phyloP scores from a whole-genome alignment of 1,140 invertebrate species.

The Oscheius sp. region DNA sequence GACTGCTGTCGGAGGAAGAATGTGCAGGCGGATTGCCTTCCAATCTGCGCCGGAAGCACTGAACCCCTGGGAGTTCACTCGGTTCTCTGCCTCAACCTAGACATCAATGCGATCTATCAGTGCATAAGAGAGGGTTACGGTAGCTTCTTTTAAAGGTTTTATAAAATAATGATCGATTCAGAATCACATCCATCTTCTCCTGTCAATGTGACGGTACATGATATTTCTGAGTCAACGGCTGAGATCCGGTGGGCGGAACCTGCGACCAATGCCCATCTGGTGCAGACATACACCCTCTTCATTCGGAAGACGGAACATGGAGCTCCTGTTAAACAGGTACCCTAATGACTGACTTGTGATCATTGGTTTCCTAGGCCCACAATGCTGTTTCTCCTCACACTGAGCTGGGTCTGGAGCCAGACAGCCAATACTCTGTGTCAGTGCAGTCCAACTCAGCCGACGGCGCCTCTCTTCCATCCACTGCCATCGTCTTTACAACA shows the following conservation, averaged over 20 bases:
- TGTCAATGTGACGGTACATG: constrained; percentile 25
- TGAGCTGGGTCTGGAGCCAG: constrained; percentile 27
- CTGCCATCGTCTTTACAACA: constrained; percentile 30
- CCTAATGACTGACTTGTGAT: not conserved
- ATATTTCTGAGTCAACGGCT: constrained; percentile 11
- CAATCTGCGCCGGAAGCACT: constrained; percentile 24
- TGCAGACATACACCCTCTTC: constrained; percentile 26
- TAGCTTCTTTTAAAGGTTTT: not conserved
- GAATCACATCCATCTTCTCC: constrained; percentile 34
- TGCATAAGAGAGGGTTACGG: constrained; percentile 34
- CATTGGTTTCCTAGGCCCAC: not conserved
- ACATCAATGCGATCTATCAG: constrained; percentile 33
- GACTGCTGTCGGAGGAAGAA: constrained; percentile 30
- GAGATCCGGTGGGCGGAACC: constrained; percentile 27
- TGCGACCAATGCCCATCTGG: constrained; percentile 27
- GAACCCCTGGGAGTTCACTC: constrained; percentile 30
- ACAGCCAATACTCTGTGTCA: constrained; percentile 27
- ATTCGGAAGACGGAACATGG: constrained; percentile 36
- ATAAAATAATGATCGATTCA: constrained; percentile 5
- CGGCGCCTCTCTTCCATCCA: constrained; percentile 31
- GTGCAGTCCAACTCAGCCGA: constrained; percentile 26
- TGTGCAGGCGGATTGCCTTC: constrained; percentile 28
- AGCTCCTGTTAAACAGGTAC: constrained; percentile 9
- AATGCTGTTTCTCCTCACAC: constrained; percentile 21
- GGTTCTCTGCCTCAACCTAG: constrained; percentile 34